Evolutionary conservation across 2,888 invertebrate species (phyloP), one percentile per base, ranked within the genome.

Genomic region (Coelogynopora nodosa): DNA sequence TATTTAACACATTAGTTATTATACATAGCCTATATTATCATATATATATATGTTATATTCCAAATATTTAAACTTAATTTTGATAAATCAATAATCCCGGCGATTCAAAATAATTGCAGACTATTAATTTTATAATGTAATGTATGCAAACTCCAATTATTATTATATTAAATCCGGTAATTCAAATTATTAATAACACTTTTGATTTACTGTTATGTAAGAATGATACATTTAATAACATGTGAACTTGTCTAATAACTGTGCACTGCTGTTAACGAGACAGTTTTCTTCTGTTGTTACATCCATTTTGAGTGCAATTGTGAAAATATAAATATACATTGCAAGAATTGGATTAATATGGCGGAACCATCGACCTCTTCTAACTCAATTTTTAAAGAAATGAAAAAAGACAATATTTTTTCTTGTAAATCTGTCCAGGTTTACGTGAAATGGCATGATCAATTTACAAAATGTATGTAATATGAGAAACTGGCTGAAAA

Each of bases 291-390:
- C 49, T 49, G 49, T 49, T 49, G 49, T 49, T 49, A 49, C 49
- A 49, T 49, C 49, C 49, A 49, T 49, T 49, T 49, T 49, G 49
- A 49, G 49, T 49, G 49, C 49, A 49, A 49, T 18, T 49, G 49
- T 49, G 49, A 49, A 49, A 49, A 49, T 49, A 49, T 49, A 49
- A 49, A 49, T 49, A 49, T 49, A 49, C 49, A 5, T 49, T 49
- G 18, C 49, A 49, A 49, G 18, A 49, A 49, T 49, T 49, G 5
- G 49, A 49, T 18, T 49, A n/a, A 49, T 49, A 49, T 49, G 49
- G 49, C 49, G 49, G 74, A 23, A 74, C 74, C 74, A 74, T 74
- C 74, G 74, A 74, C 74, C 74, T 74, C 5, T 74, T 74, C 27
- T 74, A 26, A 74, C 74, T 74, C 27, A 74, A 74, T 74, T 74